Base-by-base conservation (phyloP, 2,113 vertebrate genomes). In the Coptodon rendalli region DNA sequence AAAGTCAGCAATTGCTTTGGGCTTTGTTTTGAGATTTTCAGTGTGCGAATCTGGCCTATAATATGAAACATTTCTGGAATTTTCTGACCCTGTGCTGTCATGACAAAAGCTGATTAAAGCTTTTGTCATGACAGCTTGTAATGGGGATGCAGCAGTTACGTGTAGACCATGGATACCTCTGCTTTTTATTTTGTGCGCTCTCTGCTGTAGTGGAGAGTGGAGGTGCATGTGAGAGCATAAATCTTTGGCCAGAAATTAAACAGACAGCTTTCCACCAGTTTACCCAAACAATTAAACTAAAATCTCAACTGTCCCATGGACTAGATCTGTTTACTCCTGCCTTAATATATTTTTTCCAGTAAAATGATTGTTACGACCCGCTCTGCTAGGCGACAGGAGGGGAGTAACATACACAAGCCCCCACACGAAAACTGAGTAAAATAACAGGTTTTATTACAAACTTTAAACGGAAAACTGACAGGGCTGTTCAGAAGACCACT, bases 241-340 rank as follows among this genome's bases (percentile, higher is more conserved):
- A 63, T 63, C 16, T 34, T 63, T 12, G n/a, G 17, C 34, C 61
- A 66, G 19, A 66, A 36, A 66, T 66, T 66, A 66, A 38, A 66
- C 61, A 7, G 61, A 38, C 34, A n/a, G 61, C 34, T n/a, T 66
- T 66, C 1, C 6, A 66, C 34, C 19, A 38, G 61, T 19, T 1
- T 66, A 66, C 17, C 34, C 34, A 66, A 66, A 66, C 2, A 36
- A 66, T 8, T 38, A 5, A 68, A 38, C 11, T 13, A 68, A 68
- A 68, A 68, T 38, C 19, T 22, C 19, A 68, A 22, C 19, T 22
- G 34, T 66, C 0, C 19, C 6, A 13, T 66, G 61, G 31, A 66
- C 17, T 22, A 13, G 61, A 1, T 36, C 61, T 38, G 31, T n/a
- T 38, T 66, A 66, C 10, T 36, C 16, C 0, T 4, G 2, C 4